These are phyloP conservation scores for Pachliopta kotzebuea DNA, from an alignment of 2,888 invertebrate genomes.

Conservation along the genomic window DNA sequence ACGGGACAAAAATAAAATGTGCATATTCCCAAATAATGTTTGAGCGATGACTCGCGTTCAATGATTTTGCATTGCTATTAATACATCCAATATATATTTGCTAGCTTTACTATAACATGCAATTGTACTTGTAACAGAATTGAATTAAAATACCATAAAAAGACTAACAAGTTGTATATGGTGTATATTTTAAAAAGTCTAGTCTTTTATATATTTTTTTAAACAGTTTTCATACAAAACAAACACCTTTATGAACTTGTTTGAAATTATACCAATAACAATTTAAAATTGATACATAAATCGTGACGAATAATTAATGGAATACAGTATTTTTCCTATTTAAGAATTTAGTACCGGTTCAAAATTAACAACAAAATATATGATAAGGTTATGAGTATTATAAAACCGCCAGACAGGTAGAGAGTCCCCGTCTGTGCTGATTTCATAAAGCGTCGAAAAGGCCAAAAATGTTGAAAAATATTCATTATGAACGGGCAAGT, in stretches of 20 bases:
- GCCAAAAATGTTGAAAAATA: slow-evolving; percentile 12
- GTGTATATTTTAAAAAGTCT: background rate
- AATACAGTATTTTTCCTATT: too few relatives aligned
- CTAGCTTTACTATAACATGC: background rate
- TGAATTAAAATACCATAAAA: background rate
- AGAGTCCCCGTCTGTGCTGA: background rate
- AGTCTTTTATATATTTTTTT: too few relatives aligned
- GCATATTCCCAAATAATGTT: slow-evolving; percentile 52
- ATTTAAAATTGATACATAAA: too few relatives aligned
- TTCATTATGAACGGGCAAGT: slow-evolving; percentile 44
- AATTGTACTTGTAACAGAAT: background rate
- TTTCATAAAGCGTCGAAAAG: slow-evolving; percentile 11
- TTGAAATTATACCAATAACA: too few relatives aligned
- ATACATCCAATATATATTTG: slow-evolving; percentile 8
- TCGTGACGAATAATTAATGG: too few relatives aligned
- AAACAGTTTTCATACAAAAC: too few relatives aligned
- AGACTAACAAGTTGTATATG: background rate
- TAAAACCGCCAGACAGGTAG: slow-evolving; percentile 6
- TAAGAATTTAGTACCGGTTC: too few relatives aligned
- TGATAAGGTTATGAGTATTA: background rate
- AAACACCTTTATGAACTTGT: too few relatives aligned
- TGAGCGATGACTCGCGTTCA: slow-evolving; percentile 48
- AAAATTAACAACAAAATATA: too few relatives aligned
- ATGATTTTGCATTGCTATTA: slow-evolving; percentile 36
- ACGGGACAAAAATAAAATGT: slow-evolving; percentile 65